phyloP scores from a whole-genome alignment of 2,888 invertebrate species.

The Trichopria drosophilae region DNA sequence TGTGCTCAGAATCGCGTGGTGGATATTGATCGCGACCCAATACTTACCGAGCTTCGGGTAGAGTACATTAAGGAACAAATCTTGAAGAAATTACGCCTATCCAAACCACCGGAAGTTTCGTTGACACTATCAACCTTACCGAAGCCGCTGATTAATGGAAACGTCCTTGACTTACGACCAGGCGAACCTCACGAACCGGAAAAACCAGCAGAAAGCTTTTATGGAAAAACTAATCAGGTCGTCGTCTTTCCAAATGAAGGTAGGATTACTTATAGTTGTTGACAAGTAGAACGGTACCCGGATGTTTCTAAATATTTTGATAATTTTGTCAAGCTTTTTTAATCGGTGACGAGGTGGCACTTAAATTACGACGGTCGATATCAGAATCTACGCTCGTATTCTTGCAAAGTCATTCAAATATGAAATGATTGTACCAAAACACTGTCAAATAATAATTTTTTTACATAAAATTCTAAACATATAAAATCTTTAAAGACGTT shows the following conservation, averaged over 20 bases:
- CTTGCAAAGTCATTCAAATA: too few relatives aligned
- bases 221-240: conserved; percentile 81
- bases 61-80: conserved; percentile 86
- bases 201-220: conserved; percentile 73
- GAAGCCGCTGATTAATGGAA: conserved; percentile 75
- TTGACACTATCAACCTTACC: conserved; percentile 69
- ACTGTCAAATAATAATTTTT: too few relatives aligned
- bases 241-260: conserved; percentile 81
- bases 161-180: conserved; percentile 62
- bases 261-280: too few relatives aligned
- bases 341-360: too few relatives aligned
- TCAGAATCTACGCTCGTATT: too few relatives aligned
- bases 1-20: conserved; percentile 47
- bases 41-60: conserved; percentile 70
- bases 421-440: too few relatives aligned
- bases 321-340: too few relatives aligned
- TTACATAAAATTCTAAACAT: too few relatives aligned
- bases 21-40: conserved; percentile 46
- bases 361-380: too few relatives aligned
- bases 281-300: too few relatives aligned
- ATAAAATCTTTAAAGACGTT: too few relatives aligned
- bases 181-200: conserved; percentile 65
- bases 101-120: conserved; percentile 71
- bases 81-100: conserved; percentile 75
- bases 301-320: too few relatives aligned